Conservation (phyloP, 2,888 invertebrate species). For the Lymantria dispar region DNA sequence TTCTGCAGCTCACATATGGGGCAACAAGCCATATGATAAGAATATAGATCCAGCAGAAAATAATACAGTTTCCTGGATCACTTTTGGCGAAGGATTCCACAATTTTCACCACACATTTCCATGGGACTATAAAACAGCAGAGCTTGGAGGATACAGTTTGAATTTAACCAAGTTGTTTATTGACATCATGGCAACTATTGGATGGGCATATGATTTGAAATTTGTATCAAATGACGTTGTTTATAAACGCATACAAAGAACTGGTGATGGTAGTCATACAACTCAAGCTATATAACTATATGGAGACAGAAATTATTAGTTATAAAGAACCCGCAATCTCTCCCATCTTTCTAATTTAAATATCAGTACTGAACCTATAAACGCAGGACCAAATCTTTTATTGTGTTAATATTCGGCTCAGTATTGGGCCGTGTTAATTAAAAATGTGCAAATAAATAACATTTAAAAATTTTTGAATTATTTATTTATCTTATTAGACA, state of each 20-base stretch:
- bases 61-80: slow-evolving; percentile 21
- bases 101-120: slow-evolving; percentile 53
- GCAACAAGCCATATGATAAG: slow-evolving; percentile 66
- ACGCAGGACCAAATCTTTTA: no score
- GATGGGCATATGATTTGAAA: background rate
- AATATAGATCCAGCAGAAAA: slow-evolving; percentile 37
- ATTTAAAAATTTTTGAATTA: no score
- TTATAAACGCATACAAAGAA: background rate
- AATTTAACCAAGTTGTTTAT: background rate
- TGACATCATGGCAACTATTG: background rate
- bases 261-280: background rate
- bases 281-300: slow-evolving; percentile 31
- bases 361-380: no score
- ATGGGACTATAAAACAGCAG: slow-evolving; percentile 38
- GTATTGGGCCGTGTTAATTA: no score
- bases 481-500: no score
- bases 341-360: no score
- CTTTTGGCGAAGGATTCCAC: slow-evolving; percentile 49
- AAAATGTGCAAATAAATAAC: no score
- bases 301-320: background rate
- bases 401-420: no score
- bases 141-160: background rate
- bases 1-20: slow-evolving; percentile 82
- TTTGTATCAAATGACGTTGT: background rate
- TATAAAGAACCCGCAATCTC: background rate